Evolutionary conservation across 1,140 invertebrate genomes (phyloP), one percentile per base, ranked within the genome.

Genomic region (Drosophila orena): DNA sequence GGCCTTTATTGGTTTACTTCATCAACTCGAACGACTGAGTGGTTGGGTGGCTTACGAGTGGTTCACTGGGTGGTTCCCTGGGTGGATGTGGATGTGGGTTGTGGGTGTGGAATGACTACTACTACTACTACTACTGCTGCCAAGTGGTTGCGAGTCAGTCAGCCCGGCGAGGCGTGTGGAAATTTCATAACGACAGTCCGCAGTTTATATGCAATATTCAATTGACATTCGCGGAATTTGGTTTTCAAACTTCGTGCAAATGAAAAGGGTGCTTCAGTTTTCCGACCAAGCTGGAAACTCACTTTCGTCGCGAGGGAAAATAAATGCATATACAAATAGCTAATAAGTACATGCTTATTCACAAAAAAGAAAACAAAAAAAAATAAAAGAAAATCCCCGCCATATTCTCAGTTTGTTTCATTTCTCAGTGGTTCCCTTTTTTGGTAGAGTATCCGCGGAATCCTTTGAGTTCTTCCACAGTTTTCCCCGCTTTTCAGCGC

Each of bases 1-100:
- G 58, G 76, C 81, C 77, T 85, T 85, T 85, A 85, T 85, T 85
- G 81, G 81, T 85, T 85, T 85, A 85, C 81, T 85, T 85, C 81
- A 85, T 85, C 81, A 85, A 85, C 77, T 85, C 73, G 81, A 85
- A 84, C 83, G 60, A 80, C 65, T 34, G 34, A 44, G 44, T 50
- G 52, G 58, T 52, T 55, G 58, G 15, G 20, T 24, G 30, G 22
- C 7, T 50, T 30, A 34, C 30, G 49, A 30, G 27, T 34, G 46
- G 7, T 30, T 46, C 5, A 2, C 34, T 22, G 34, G n/a, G 27
- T 20, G 1, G 44, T n/a, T n/a, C n/a, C n/a, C n/a, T n/a, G 15
- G 30, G 62, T 43, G 55, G 24, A 15, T 71, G 27, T 50, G 12
- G 35, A 11, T 22, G 3, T 30, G 34, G 1, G 15, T 6, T 6